A percentile compares a stretch with the other conserved stretches of the same genome.
These are phyloP conservation scores for Adelosebastes latens DNA, from an alignment of 2,797 vertebrate species.

Conservation along the genomic window DNA sequence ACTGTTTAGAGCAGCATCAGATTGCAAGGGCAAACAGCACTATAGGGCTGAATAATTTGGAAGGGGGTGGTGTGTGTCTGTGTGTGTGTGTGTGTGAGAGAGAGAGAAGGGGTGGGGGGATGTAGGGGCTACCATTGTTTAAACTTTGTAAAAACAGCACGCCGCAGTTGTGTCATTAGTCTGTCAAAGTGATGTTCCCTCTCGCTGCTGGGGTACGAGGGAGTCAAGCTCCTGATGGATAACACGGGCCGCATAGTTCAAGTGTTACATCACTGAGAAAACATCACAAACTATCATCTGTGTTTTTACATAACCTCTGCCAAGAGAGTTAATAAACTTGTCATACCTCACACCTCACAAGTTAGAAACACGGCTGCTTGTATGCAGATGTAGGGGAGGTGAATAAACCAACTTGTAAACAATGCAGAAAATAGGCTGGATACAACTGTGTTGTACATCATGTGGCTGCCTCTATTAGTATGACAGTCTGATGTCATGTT, in stretches of 20 bases:
- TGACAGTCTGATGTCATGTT: constrained; percentile 23
- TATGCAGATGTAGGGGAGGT: neutral
- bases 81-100: neutral
- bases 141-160: constrained; percentile 55
- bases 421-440: neutral
- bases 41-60: constrained; percentile 59
- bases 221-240: constrained; percentile 52
- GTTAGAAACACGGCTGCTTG: neutral
- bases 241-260: constrained; percentile 25
- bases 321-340: constrained; percentile 37
- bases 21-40: constrained; percentile 66
- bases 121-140: constrained; percentile 52
- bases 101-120: neutral
- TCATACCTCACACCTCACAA: neutral
- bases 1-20: constrained; percentile 72
- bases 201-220: constrained; percentile 3
- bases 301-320: constrained; percentile 35
- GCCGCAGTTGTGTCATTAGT: constrained; percentile 43
- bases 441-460: constrained; percentile 3
- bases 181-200: constrained; percentile 43
- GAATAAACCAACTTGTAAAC: constrained; percentile 26
- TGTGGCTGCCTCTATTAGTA: neutral
- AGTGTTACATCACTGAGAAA: constrained; percentile 52
- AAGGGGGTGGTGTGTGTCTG: neutral
- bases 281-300: constrained; percentile 35